A percentile compares a stretch with the other conserved stretches of the same genome.
phyloP scores from a whole-genome alignment of 2,888 invertebrate species.

The Pseudococcus viburni region DNA sequence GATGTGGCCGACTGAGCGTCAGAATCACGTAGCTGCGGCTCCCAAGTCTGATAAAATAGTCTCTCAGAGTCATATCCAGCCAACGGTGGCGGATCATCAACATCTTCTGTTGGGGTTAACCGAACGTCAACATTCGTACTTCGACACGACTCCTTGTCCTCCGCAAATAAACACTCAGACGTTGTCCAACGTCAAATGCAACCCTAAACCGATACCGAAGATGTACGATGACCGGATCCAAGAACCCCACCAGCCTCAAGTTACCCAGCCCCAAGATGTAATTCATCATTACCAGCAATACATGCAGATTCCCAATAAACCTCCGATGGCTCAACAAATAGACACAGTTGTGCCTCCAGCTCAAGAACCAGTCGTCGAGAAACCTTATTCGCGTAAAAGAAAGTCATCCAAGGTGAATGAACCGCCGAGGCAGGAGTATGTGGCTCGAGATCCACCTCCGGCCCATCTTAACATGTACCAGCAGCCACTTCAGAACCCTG shows the following conservation, averaged over 20 bases:
- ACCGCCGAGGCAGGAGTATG: not conserved
- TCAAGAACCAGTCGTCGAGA: conserved; percentile 29
- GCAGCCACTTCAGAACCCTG: conserved; percentile 31
- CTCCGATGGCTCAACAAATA: conserved; percentile 19
- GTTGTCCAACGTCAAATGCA: conserved; percentile 53
- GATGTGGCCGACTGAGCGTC: conserved; percentile 19
- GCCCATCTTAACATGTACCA: conserved; percentile 54
- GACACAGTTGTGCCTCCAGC: not conserved
- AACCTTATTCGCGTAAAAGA: conserved; percentile 35
- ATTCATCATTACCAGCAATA: conserved; percentile 51
- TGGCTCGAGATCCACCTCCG: conserved; percentile 53
- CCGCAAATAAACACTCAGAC: not conserved
- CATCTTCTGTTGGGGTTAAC: conserved; percentile 58
- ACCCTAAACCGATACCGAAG: conserved; percentile 19
- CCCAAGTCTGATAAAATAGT: conserved; percentile 6
- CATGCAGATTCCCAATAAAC: conserved; percentile 3
- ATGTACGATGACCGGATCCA: conserved; percentile 48
- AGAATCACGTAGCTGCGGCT: not conserved
- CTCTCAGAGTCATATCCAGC: not conserved
- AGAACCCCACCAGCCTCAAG: conserved; percentile 40
- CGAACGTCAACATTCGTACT: conserved; percentile 74
- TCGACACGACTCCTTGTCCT: conserved; percentile 76
- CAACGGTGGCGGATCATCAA: conserved; percentile 33
- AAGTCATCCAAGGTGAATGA: conserved; percentile 17
- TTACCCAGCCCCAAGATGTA: not conserved